Evolutionary conservation across 2,888 invertebrate genomes (phyloP), one percentile per base, ranked within the genome.

Genomic region (Lottia gigantea): DNA sequence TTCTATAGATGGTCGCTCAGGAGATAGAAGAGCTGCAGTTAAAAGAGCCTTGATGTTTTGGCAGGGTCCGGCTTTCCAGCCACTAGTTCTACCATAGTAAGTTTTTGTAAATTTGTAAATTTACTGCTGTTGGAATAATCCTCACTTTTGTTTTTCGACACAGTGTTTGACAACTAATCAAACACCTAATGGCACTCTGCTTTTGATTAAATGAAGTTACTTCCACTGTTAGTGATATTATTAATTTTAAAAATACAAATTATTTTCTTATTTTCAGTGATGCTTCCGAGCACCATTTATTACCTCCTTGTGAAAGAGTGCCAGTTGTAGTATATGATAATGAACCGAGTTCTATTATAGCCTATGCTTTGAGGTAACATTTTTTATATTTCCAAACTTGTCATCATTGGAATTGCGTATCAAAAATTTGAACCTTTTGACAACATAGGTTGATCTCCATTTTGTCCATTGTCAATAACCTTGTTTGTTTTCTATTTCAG

Each of bases 321-420:
- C 87, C 87, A 23, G 80, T 88, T 0, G 91, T 93, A 1, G 93
- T 95, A 0, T 93, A 93, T 79, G 95, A 95, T 85, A 92, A 91
- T 61, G 95, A 95, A 87, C 92, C 93, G 0, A 94, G 95, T 76
- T 95, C 95, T 0, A 93, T 96, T 67, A 94, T 96, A 73, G 94
- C 95, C 0, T 95, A 94, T 84, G 92, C 94, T 0, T 89, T 96
- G 26, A 92, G 88, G 87, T 88, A 68, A 74, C 68, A 14, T 26
- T 46, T 65, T 25, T 19, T 16, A 31, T 66, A n/a, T 45, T 45
- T 46, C 65, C 12, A 40, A 40, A 40, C 40, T 8, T 40, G 6
- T 40, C 40, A 40, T 40, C 40, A 31, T 6, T 31, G 31, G 31
- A 31, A n/a, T 31, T 31, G 31, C 6, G 3, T 31, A 31, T 31